These are phyloP conservation scores for Malachius bipustulatus DNA, from an alignment of 2,888 invertebrate species.

Conservation along the genomic window DNA sequence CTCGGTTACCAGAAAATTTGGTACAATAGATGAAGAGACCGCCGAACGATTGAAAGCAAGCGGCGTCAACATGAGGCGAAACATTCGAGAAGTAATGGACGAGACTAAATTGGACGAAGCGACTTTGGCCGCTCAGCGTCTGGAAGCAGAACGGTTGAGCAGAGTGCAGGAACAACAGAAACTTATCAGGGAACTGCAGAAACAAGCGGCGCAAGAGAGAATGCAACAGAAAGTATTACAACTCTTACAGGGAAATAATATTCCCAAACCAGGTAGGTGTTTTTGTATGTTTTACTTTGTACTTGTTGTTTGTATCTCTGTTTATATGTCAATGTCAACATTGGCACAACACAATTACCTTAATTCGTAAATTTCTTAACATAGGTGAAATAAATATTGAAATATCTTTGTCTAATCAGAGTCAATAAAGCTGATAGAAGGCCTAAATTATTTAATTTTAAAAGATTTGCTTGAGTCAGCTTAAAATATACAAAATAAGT, in stretches of 20 bases:
- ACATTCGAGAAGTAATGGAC: slow-evolving; percentile 87
- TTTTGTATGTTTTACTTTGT: slow-evolving; percentile 1
- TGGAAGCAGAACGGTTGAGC: slow-evolving; percentile 79
- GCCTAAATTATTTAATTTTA: too few relatives aligned
- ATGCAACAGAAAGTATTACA: slow-evolving; percentile 61
- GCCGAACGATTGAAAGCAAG: slow-evolving; percentile 22
- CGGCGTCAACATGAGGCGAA: slow-evolving; percentile 59
- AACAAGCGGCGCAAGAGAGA: slow-evolving; percentile 63
- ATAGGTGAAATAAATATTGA: too few relatives aligned
- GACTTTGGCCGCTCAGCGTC: slow-evolving; percentile 82
- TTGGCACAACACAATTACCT: too few relatives aligned
- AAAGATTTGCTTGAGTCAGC: too few relatives aligned
- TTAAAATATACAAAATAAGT: too few relatives aligned
- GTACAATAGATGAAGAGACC: slow-evolving; percentile 26
- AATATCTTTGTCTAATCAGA: too few relatives aligned
- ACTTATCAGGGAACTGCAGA: slow-evolving; percentile 68
- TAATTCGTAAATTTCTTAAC: too few relatives aligned
- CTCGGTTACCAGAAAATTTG: slow-evolving; percentile 45
- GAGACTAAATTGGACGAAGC: slow-evolving; percentile 87
- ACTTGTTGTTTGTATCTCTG: too few relatives aligned
- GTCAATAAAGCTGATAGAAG: too few relatives aligned
- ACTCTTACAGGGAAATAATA: slow-evolving; percentile 53
- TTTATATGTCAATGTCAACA: too few relatives aligned
- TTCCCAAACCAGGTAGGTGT: slow-evolving; percentile 30
- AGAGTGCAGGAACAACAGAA: slow-evolving; percentile 78